Evolutionary conservation across 2,113 vertebrate genomes (phyloP), one percentile per base, ranked within the genome.

Genomic region (Hyaena hyaena): DNA sequence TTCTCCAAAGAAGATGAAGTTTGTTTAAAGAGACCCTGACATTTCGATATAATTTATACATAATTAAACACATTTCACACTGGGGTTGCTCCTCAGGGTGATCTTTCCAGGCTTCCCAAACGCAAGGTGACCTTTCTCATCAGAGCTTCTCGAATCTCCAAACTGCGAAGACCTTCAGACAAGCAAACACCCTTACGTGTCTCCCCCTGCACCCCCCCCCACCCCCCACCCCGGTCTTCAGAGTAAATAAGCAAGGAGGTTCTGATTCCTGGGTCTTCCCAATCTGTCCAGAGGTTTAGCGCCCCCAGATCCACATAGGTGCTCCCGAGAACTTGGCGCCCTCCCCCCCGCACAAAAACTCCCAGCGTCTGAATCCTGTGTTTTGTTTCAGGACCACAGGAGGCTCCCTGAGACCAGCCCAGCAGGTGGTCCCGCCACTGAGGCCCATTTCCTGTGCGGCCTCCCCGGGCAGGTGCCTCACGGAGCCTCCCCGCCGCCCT

Each of bases 131-230:
- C 19, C 6, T 6, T 73, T 74, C 68, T 95, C 76, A 2, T 16
- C 5, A 43, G 4, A 19, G 11, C 50, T 77, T 81, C 50, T 93
- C 11, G 26, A 88, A 39, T 55, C 80, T 50, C 69, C 76, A 45
- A 58, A 63, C 15, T 10, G 66, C 87, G 35, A 81, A 26, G 68
- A 17, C 35, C 26, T 4, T 84, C 12, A 3, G 39, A 50, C 16
- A 10, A 2, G 10, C n/a, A 19, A 4, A 33, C 5, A 3, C 16
- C 4, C 26, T 4, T 24, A 0, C 0, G 3, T n/a, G 5, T 2
- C 23, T 35, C n/a, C 80, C 80, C 23, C 19, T 24, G 5, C 23
- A 21, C 39, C 39, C 35, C 71, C 8, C 45, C 35, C 71, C 8
- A 55, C 26, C 45, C 71, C 3, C 1, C 0, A 2, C 39, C 6